Evolutionary conservation across 2,797 vertebrate genomes (phyloP), one percentile per base, ranked within the genome.

Genomic region (Lacerta viridis): DNA sequence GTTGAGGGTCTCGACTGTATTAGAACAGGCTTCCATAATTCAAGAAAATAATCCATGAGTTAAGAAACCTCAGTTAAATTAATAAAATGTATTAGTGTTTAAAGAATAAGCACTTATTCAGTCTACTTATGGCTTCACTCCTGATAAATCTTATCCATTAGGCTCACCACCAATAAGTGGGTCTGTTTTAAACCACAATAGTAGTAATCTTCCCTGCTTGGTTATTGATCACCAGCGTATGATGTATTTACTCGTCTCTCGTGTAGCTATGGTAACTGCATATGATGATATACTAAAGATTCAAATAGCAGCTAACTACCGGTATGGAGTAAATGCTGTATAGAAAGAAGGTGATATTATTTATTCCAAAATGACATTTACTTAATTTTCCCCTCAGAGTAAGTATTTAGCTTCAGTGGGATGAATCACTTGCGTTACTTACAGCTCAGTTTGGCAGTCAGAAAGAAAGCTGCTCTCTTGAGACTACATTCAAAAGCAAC

Each of bases 371-470:
- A 7, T n/a, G 64, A 20, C 80, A 23, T 81, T 90, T 83, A 88
- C 81, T 92, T 77, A 84, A 68, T 94, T 7, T 23, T 81, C 18
- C 25, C 75, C 55, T 0, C 23, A 83, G n/a, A 68, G 39, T 5
- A 0, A 59, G 39, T 86, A 89, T 84, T 50, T 61, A 0, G 68
- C 85, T 64, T 77, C 29, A 39, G 61, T 69, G 85, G 87, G 77
- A 83, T 93, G 92, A 94, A 91, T 94, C 89, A 90, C 88, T 15
- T 1, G 0, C 3, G 23, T 88, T 93, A 86, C 1, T 1, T 84
- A 71, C 81, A 93, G 81, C 77, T 89, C 90, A 89, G 77, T 85
- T 85, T 94, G 91, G 93, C 87, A 59, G 25, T 59, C 64, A 90
- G 61, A 78, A 46, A 68, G 75, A 89, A 91, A 39, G 0, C 84